Evolutionary conservation across 2,797 vertebrate species (phyloP).

Genomic region (Nyctalus aviator): DNA sequence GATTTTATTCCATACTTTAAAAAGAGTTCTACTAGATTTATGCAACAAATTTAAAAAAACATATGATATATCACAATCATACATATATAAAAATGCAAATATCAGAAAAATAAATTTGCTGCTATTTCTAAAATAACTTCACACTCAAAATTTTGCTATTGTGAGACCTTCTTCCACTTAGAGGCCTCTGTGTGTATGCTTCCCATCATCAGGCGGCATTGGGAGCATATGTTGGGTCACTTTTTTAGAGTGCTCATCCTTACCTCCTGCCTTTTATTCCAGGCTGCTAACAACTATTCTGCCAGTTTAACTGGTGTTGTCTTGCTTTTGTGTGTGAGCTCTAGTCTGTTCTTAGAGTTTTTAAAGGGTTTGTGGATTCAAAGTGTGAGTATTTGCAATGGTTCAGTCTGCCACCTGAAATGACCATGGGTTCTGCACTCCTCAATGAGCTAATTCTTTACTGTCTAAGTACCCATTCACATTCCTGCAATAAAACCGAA

Average conservation of each 20-base stretch:
- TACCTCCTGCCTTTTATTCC: background rate
- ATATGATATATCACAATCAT: background rate
- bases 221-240: background rate
- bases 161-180: background rate
- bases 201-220: background rate
- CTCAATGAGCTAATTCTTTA: background rate
- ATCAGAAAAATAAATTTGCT: background rate
- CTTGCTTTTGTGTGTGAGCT: slow-evolving; percentile 18
- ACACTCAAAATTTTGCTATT: slow-evolving; percentile 1
- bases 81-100: background rate
- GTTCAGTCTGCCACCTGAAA: background rate
- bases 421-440: background rate
- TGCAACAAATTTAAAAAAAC: background rate
- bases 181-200: background rate
- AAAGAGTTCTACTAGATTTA: background rate
- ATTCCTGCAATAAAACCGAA: background rate
- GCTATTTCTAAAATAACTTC: background rate
- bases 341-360: background rate
- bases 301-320: background rate
- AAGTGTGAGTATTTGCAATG: background rate
- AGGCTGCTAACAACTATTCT: background rate
- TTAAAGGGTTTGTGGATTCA: background rate
- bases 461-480: background rate
- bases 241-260: background rate
- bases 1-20: background rate